Evolutionary conservation across 1,140 invertebrate genomes (phyloP).

Genomic region (Hyposmocoma kahamanoa): DNA sequence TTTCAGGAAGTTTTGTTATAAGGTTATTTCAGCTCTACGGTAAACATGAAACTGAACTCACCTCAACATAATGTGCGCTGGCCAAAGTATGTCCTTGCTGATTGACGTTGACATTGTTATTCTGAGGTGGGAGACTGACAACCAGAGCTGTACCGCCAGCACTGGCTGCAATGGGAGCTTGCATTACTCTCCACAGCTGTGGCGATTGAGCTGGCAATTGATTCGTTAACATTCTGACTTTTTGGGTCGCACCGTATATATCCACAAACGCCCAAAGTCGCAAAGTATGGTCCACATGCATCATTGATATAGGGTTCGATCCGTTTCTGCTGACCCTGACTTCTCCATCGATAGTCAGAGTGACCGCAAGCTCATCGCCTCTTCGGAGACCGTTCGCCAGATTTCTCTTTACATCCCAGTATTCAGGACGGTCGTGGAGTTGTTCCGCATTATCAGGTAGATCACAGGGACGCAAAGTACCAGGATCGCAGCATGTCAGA

Average conservation of each 20-base stretch:
- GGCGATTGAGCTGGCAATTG: slow-evolving; percentile 42
- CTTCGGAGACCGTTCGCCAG: slow-evolving; percentile 87
- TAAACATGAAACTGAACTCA: no score
- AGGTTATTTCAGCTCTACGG: no score
- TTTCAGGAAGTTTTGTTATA: no score
- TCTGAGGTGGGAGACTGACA: slow-evolving; percentile 79
- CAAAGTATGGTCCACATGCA: slow-evolving; percentile 95
- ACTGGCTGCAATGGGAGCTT: neutral
- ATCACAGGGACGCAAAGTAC: slow-evolving; percentile 80
- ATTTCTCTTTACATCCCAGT: slow-evolving; percentile 97
- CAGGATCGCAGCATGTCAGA: slow-evolving; percentile 94
- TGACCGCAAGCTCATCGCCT: slow-evolving; percentile 94
- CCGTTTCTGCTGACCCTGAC: slow-evolving; percentile 91
- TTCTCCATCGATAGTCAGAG: slow-evolving; percentile 87
- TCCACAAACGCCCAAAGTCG: slow-evolving; percentile 96
- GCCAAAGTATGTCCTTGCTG: slow-evolving; percentile 9
- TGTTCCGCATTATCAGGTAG: slow-evolving; percentile 95
- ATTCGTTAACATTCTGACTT: slow-evolving; percentile 76
- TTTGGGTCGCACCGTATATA: slow-evolving; percentile 94
- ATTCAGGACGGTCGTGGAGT: slow-evolving; percentile 94
- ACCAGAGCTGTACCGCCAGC: slow-evolving; percentile 79
- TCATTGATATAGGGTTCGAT: slow-evolving; percentile 85
- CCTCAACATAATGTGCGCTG: slow-evolving; percentile 13
- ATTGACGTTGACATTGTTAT: slow-evolving; percentile 36
- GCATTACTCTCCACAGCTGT: slow-evolving; percentile 45